phyloP scores from a whole-genome alignment of 2,888 invertebrate genomes.

The Gryllus longicercus region DNA sequence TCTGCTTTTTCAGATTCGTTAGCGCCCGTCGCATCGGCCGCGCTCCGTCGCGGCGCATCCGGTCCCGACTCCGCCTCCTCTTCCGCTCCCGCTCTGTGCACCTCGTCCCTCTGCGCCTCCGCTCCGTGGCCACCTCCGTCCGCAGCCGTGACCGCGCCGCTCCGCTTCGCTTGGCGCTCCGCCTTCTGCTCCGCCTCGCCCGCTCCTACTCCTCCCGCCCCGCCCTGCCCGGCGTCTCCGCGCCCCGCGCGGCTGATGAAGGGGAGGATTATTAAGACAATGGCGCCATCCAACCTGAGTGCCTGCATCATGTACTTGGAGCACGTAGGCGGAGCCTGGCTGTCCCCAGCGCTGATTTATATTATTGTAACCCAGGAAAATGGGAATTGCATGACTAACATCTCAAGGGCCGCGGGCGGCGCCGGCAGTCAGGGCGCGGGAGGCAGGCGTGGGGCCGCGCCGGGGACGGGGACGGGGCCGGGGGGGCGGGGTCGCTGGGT shows the following conservation, averaged over 20 bases:
- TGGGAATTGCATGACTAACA: constrained; percentile 37
- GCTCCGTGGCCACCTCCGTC: background rate
- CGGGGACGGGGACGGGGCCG: background rate
- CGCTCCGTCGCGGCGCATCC: background rate
- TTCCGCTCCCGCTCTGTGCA: background rate
- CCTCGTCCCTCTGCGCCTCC: background rate
- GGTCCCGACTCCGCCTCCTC: background rate
- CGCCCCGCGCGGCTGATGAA: background rate
- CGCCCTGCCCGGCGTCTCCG: background rate
- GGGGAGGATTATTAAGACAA: constrained; percentile 31
- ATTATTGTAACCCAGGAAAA: constrained; percentile 37
- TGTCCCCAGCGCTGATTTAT: constrained; percentile 35
- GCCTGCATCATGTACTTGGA: constrained; percentile 32
- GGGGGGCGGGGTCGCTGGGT: too few relatives aligned
- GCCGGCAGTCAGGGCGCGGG: background rate
- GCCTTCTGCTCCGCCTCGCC: background rate
- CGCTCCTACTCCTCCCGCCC: background rate
- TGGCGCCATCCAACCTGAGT: constrained; percentile 29
- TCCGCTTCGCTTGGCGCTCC: background rate
- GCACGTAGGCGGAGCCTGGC: constrained; percentile 31
- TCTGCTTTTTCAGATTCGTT: background rate
- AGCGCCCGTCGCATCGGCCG: background rate
- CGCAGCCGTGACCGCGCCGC: background rate
- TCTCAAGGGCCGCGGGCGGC: constrained; percentile 35
- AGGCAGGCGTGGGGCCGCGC: background rate